Percentiles rank a stretch among this genome's conserved stretches.
phyloP scores from a whole-genome alignment of 2,113 vertebrate species.

The Lonchura striata region DNA sequence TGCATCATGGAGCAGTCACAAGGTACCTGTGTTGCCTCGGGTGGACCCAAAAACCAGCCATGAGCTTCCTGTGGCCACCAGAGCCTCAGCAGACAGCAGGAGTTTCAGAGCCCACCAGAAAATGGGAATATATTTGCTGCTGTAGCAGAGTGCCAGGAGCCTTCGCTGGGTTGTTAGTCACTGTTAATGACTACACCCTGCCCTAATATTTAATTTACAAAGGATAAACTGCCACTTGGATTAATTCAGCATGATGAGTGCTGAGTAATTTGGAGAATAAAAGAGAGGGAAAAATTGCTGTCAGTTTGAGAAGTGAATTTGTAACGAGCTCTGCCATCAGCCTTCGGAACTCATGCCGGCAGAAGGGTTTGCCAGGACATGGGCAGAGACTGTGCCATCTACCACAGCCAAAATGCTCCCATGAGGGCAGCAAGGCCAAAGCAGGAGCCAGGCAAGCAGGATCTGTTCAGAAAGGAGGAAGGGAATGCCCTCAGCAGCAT shows the following conservation, averaged over 20 bases:
- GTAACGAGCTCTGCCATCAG: background rate
- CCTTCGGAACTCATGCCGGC: accelerated
- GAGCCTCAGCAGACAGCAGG: accelerated
- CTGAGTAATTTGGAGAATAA: background rate
- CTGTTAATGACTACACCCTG: background rate
- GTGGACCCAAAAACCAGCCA: background rate
- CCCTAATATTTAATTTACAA: slow-evolving; percentile 38
- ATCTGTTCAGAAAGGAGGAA: background rate
- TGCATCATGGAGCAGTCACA: background rate
- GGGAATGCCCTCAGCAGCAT: background rate
- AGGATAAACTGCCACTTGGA: slow-evolving; percentile 10
- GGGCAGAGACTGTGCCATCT: background rate
- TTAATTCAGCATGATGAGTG: background rate
- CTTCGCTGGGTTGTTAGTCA: background rate
- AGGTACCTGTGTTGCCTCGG: background rate
- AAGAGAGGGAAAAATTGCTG: background rate
- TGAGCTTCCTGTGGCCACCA: background rate
- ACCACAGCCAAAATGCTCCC: background rate
- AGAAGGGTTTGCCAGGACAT: accelerated
- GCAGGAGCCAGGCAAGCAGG: accelerated
- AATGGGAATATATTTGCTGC: background rate
- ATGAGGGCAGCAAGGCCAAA: background rate
- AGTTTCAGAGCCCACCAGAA: background rate
- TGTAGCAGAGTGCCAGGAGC: background rate
- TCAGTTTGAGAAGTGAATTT: background rate